Percentiles rank a stretch among this genome's conserved stretches.
Evolutionary conservation across 2,797 vertebrate genomes (phyloP).

Genomic region (Acropternis orthonyx): DNA sequence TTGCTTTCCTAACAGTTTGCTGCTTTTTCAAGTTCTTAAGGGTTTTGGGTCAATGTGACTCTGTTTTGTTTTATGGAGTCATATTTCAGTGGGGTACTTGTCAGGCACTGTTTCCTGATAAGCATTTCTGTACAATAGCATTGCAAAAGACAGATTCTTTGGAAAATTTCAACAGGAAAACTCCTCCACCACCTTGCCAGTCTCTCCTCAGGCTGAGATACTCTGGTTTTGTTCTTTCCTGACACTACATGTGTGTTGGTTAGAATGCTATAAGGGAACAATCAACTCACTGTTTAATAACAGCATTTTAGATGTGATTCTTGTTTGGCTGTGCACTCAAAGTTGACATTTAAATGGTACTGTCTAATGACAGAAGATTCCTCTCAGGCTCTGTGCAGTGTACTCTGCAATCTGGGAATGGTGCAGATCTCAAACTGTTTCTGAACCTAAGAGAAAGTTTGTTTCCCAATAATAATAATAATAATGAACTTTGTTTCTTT

Average conservation of each 20-base stretch:
- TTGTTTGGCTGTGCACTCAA: not conserved
- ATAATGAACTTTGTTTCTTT: not conserved
- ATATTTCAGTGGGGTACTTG: conserved; percentile 53
- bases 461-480: not conserved
- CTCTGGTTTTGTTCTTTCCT: not conserved
- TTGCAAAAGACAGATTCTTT: conserved; percentile 16
- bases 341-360: not conserved
- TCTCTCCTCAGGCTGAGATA: not conserved
- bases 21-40: conserved; percentile 10
- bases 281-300: not conserved
- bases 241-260: not conserved
- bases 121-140: conserved; percentile 40
- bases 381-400: not conserved
- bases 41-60: not conserved
- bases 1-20: conserved; percentile 12
- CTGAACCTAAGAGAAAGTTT: not conserved
- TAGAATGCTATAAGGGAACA: not conserved
- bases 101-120: conserved; percentile 65
- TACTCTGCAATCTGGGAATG: not conserved
- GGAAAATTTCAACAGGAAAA: not conserved
- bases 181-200: not conserved
- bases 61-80: conserved; percentile 39
- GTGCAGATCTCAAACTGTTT: not conserved
- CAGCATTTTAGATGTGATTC: not conserved
- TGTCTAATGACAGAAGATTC: not conserved